A percentile compares a stretch with the other conserved stretches of the same genome.
Evolutionary conservation across 2,113 vertebrate genomes (phyloP).

Genomic region (Grammomys surdaster): DNA sequence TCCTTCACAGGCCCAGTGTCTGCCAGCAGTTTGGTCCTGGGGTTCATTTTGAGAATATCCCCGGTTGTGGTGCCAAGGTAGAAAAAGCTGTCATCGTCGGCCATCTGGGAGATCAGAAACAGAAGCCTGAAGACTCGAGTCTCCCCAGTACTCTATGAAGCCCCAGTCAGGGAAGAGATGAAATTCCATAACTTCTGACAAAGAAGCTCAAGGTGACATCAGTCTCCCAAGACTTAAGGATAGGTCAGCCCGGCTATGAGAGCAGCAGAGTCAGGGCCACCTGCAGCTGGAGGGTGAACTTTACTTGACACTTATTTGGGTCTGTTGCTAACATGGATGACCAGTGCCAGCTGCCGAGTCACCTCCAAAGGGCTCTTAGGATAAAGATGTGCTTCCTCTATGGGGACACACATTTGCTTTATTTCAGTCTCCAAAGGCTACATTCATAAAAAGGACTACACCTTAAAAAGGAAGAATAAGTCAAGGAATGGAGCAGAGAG

Average conservation of each 20-base stretch:
- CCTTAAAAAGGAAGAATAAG: background rate
- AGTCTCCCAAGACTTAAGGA: background rate
- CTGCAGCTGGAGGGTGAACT: background rate
- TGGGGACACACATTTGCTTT: background rate
- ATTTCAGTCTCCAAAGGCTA: background rate
- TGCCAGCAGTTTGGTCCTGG: constrained; percentile 86
- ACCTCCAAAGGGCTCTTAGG: background rate
- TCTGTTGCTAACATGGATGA: background rate
- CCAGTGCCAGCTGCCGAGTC: background rate
- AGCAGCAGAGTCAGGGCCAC: background rate
- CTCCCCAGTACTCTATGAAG: background rate
- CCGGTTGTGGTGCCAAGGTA: constrained; percentile 93
- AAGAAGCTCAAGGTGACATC: background rate
- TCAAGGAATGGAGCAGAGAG: background rate
- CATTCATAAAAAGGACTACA: background rate
- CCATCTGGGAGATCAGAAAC: constrained; percentile 84
- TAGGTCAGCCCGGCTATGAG: background rate
- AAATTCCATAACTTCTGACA: background rate
- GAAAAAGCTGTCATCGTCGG: constrained; percentile 89
- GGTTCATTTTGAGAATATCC: constrained; percentile 91
- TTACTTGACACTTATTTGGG: background rate
- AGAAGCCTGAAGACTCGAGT: background rate
- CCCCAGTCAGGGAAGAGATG: background rate
- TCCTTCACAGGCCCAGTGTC: constrained; percentile 88
- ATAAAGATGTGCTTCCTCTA: background rate